These are phyloP conservation scores for Aplochiton taeniatus DNA, from an alignment of 2,797 vertebrate species.

Conservation along the genomic window DNA sequence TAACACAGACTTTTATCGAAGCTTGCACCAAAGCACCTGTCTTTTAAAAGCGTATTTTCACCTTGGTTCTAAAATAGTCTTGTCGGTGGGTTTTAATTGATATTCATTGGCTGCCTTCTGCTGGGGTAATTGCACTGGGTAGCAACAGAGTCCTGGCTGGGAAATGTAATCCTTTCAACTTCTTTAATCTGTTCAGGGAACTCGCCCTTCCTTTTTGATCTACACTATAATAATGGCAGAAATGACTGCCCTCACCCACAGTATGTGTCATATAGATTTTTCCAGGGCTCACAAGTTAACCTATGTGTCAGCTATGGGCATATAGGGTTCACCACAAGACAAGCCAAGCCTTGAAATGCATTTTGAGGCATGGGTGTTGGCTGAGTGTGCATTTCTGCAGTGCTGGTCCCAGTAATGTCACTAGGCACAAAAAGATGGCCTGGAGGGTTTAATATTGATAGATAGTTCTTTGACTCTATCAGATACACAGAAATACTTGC, in stretches of 20 bases:
- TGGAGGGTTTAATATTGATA: too few species aligned
- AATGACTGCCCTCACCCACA: slow-evolving; percentile 20
- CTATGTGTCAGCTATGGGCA: slow-evolving; percentile 17
- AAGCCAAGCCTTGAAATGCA: too few species aligned
- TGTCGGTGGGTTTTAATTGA: slow-evolving; percentile 38
- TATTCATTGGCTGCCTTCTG: slow-evolving; percentile 43
- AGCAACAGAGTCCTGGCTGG: slow-evolving; percentile 35
- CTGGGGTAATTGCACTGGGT: slow-evolving; percentile 48
- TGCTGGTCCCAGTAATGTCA: too few species aligned
- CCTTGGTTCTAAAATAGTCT: slow-evolving; percentile 46
- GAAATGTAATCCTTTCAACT: slow-evolving; percentile 59
- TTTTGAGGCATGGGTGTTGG: too few species aligned
- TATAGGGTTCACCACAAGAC: too few species aligned
- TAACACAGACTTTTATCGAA: slow-evolving; percentile 34
- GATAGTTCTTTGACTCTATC: too few species aligned
- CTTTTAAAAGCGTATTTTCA: slow-evolving; percentile 43
- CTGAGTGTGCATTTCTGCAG: too few species aligned
- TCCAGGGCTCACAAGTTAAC: slow-evolving; percentile 35
- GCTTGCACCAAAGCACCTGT: slow-evolving; percentile 34
- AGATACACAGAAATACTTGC: too few species aligned
- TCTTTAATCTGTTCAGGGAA: slow-evolving; percentile 55
- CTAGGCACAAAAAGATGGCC: too few species aligned
- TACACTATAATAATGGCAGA: slow-evolving; percentile 44
- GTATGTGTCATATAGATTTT: slow-evolving; percentile 37
- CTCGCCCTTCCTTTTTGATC: slow-evolving; percentile 55